Conservation (phyloP, 2,888 invertebrate species). For the Alviniconcha strummeri region DNA sequence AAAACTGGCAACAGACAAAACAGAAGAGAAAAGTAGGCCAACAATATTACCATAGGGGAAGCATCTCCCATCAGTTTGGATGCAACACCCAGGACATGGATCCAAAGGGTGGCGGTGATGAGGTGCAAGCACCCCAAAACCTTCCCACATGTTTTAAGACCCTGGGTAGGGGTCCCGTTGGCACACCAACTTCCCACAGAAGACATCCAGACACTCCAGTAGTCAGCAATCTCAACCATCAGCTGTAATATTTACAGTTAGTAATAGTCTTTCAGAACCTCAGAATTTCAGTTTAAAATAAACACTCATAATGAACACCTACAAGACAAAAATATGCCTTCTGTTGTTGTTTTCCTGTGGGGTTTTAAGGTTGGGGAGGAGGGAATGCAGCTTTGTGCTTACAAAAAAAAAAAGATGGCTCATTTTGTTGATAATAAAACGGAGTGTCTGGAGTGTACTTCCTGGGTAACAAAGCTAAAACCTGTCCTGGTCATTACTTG, state of each 20-base stretch:
- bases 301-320: neutral
- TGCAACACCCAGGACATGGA: constrained; percentile 32
- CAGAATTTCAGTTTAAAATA: neutral
- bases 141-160: constrained; percentile 97
- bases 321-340: neutral
- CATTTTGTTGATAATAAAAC: neutral
- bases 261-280: neutral
- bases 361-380: neutral
- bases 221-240: neutral
- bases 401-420: neutral
- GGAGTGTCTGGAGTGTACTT: neutral
- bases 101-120: constrained; percentile 23
- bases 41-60: too few species aligned
- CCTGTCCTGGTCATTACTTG: constrained; percentile 85
- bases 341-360: neutral
- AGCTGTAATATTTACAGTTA: too few species aligned
- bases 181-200: constrained; percentile 41
- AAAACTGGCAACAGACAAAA: too few species aligned
- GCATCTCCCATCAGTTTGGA: too few species aligned
- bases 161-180: constrained; percentile 94
- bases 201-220: constrained; percentile 14
- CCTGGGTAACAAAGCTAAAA: constrained; percentile 15
- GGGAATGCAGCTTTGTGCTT: neutral
- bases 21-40: too few species aligned
- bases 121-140: constrained; percentile 38